phyloP scores from a whole-genome alignment of 2,797 vertebrate species.

The Semotilus atromaculatus region DNA sequence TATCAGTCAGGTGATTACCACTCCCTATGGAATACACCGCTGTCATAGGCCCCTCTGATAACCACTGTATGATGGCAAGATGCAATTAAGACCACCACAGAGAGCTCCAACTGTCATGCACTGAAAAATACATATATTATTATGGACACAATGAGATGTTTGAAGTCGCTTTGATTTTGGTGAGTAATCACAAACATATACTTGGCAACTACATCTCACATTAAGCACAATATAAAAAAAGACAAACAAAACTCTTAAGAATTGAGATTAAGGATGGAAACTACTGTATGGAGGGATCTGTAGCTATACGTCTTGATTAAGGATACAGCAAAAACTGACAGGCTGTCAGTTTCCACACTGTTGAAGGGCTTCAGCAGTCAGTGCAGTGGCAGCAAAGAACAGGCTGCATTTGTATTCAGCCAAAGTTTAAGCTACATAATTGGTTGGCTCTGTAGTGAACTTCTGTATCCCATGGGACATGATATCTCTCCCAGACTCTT shows the following conservation, averaged over 20 bases:
- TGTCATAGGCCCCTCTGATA: slow-evolving; percentile 65
- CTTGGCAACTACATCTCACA: neutral
- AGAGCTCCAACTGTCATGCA: slow-evolving; percentile 65
- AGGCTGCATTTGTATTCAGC: slow-evolving; percentile 30
- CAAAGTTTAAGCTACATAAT: slow-evolving; percentile 49
- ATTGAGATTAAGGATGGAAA: neutral
- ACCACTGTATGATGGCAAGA: slow-evolving; percentile 71
- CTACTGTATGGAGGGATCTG: neutral
- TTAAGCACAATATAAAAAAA: neutral
- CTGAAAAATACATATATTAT: slow-evolving; percentile 62
- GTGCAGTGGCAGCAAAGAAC: slow-evolving; percentile 25
- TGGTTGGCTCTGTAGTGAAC: slow-evolving; percentile 41
- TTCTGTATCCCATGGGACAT: slow-evolving; percentile 25
- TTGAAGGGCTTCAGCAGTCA: slow-evolving; percentile 41
- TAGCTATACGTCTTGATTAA: slow-evolving; percentile 26
- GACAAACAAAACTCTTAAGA: neutral
- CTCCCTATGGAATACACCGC: slow-evolving; percentile 64
- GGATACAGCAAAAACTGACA: slow-evolving; percentile 36
- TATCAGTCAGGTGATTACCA: slow-evolving; percentile 71
- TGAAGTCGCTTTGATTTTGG: neutral
- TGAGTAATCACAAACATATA: neutral
- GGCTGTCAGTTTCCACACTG: slow-evolving; percentile 29
- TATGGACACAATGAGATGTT: neutral
- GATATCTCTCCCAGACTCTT: slow-evolving; percentile 25
- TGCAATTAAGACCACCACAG: slow-evolving; percentile 76